Base-by-base conservation (phyloP, 2,113 vertebrate genomes). In the Amblyornis subalaris region DNA sequence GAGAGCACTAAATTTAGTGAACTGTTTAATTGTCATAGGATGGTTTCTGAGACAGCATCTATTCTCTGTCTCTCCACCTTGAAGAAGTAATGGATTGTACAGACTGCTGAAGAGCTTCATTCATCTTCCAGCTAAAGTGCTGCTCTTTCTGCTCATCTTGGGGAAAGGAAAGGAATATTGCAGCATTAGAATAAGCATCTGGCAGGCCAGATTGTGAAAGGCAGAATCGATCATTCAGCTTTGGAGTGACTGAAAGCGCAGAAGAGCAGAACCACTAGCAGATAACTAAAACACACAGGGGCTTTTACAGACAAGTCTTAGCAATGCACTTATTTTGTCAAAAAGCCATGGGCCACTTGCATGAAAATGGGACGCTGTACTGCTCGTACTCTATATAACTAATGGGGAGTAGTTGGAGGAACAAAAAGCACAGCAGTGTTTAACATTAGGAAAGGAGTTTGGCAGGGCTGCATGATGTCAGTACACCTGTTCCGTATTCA, bases 401-500 rank as follows among this genome's bases (percentile, higher is more conserved):
- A 7, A 72, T 69, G 80, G 73, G 53, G 29, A 61, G 29, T 50
- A 80, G 26, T 23, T 66, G 42, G 71, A 85, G 60, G 54, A 80
- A 71, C 62, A 89, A 75, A 73, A 88, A 60, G 35, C 75, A 58
- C 45, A 42, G 60, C 20, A 2, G 14, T 61, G 14, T 51, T 90
- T n/a, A 60, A 48, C 69, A 6, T 23, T 42, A 53, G 75, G 79
- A 35, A n/a, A n/a, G 77, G 77, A 79, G 47, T 66, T 82, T 76
- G 78, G 48, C 74, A 66, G 60, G 53, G 54, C 79, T 90, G 91
- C 66, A 33, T 90, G 81, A n/a, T 91, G 91, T 78, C 62, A n/a
- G 45, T 81, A 70, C 94, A 85, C 89, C 89, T 96, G 91, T 53
- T 96, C 33, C 5, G 91, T 89, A 93, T 93, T 95, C 88, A 83